These are phyloP conservation scores for Drosophila kuntzei DNA, from an alignment of 2,888 invertebrate genomes.

Conservation along the genomic window DNA sequence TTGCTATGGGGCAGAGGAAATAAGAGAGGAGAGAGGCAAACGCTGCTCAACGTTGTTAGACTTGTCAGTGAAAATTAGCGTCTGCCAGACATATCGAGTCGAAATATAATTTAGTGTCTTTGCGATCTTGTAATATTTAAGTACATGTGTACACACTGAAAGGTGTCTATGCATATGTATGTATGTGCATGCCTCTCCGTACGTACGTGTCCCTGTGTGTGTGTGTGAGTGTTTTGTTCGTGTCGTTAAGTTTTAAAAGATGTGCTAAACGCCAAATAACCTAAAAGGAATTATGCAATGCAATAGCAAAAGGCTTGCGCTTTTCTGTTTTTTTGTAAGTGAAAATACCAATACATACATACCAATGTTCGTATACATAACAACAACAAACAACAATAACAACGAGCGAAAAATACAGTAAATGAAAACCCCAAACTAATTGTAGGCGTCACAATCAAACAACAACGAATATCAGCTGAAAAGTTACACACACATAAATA, in stretches of 20 bases:
- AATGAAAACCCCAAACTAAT: slow-evolving; percentile 13
- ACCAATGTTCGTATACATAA: neutral
- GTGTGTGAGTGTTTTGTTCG: slow-evolving; percentile 9
- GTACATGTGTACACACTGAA: slow-evolving; percentile 20
- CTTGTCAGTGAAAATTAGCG: slow-evolving; percentile 47
- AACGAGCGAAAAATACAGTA: neutral
- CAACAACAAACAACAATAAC: slow-evolving; percentile 9
- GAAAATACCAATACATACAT: slow-evolving; percentile 11
- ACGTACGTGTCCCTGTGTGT: neutral
- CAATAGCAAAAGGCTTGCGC: slow-evolving; percentile 44
- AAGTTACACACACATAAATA: slow-evolving; percentile 2
- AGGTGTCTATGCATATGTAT: slow-evolving; percentile 9
- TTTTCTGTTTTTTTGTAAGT: slow-evolving; percentile 40
- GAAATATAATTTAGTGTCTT: slow-evolving; percentile 60
- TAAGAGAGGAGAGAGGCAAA: slow-evolving; percentile 3
- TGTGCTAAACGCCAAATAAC: slow-evolving; percentile 60
- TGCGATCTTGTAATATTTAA: slow-evolving; percentile 62
- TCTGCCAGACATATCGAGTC: slow-evolving; percentile 36
- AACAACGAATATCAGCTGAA: slow-evolving; percentile 22
- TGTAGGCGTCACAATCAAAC: slow-evolving; percentile 30
- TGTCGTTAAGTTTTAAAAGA: slow-evolving; percentile 44
- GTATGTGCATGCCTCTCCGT: neutral
- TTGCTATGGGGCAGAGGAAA: slow-evolving; percentile 21
- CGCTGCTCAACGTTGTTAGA: slow-evolving; percentile 8
- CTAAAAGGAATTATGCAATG: slow-evolving; percentile 72